Conservation (phyloP, 2,888 invertebrate genomes). For the Bruchidius siliquastri region DNA sequence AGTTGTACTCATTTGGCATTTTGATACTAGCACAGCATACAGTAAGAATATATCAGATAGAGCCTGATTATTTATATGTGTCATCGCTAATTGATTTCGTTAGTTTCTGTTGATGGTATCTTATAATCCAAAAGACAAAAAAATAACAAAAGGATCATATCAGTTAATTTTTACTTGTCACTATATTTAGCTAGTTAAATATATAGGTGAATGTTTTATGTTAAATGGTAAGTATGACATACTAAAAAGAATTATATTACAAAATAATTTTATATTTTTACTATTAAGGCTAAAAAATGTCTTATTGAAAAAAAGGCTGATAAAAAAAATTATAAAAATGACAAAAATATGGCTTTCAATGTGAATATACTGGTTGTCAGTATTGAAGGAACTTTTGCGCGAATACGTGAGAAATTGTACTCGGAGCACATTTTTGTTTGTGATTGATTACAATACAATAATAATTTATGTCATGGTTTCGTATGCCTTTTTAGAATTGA, state of each 20-base stretch:
- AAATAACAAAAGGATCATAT: conserved; percentile 10
- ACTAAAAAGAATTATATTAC: conserved; percentile 8
- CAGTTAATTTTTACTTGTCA: conserved; percentile 4
- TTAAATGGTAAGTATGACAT: conserved; percentile 9
- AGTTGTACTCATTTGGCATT: too few species aligned
- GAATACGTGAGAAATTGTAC: too few species aligned
- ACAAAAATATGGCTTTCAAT: conserved; percentile 7
- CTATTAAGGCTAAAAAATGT: conserved; percentile 11
- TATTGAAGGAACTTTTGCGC: conserved; percentile 3
- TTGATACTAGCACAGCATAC: too few species aligned
- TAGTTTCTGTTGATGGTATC: too few species aligned
- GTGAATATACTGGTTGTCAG: conserved; percentile 7
- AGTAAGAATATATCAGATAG: too few species aligned
- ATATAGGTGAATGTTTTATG: conserved; percentile 14
- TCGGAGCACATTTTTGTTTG: too few species aligned
- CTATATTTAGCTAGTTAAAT: conserved; percentile 1
- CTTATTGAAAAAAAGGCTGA: conserved; percentile 16
- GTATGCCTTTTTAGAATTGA: too few species aligned
- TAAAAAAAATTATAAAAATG: conserved; percentile 1
- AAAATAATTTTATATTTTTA: conserved; percentile 16
- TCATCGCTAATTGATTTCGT: too few species aligned
- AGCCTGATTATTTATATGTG: too few species aligned
- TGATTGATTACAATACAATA: too few species aligned
- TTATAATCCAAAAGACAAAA: not conserved
- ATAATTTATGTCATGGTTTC: too few species aligned